A percentile compares a stretch with the other conserved stretches of the same genome.
Conservation (phyloP, 2,888 invertebrate species). For the Diplolepis rosae region DNA sequence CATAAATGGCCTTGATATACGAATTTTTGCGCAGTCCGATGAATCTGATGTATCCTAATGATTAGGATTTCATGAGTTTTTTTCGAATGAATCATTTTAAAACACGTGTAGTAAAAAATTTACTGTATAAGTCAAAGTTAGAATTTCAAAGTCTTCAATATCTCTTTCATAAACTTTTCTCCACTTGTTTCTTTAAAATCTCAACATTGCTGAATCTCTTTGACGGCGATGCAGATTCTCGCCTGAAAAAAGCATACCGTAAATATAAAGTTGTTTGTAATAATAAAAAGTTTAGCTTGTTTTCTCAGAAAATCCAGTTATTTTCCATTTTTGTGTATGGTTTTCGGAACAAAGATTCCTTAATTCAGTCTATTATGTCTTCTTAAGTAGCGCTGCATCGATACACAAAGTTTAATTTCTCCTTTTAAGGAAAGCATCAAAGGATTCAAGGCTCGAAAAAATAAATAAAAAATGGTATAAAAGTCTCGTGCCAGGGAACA, state of each 20-base stretch:
- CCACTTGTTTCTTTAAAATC: background rate
- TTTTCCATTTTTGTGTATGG: conserved; percentile 3
- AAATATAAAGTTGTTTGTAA: background rate
- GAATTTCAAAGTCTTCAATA: background rate
- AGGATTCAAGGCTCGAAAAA: background rate
- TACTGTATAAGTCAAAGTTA: too few relatives aligned
- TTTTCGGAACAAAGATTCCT: conserved; percentile 4
- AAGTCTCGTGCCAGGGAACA: conserved; percentile 20
- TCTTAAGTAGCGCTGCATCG: conserved; percentile 9
- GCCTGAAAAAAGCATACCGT: background rate
- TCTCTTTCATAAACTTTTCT: background rate
- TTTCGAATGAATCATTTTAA: too few relatives aligned
- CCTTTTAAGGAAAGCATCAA: conserved; percentile 7
- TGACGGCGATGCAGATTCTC: background rate
- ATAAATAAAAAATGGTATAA: conserved; percentile 10
- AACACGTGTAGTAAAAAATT: too few relatives aligned
- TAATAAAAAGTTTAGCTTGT: background rate
- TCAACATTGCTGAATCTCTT: background rate
- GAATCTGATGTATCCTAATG: too few relatives aligned
- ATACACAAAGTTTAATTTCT: conserved; percentile 2
- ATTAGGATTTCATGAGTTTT: too few relatives aligned
- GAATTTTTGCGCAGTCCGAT: too few relatives aligned
- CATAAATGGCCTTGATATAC: too few relatives aligned
- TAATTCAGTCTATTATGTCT: background rate
- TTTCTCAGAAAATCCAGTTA: background rate